Base-by-base conservation (phyloP, 2,113 vertebrate species). In the Actenoides lindsayi region DNA sequence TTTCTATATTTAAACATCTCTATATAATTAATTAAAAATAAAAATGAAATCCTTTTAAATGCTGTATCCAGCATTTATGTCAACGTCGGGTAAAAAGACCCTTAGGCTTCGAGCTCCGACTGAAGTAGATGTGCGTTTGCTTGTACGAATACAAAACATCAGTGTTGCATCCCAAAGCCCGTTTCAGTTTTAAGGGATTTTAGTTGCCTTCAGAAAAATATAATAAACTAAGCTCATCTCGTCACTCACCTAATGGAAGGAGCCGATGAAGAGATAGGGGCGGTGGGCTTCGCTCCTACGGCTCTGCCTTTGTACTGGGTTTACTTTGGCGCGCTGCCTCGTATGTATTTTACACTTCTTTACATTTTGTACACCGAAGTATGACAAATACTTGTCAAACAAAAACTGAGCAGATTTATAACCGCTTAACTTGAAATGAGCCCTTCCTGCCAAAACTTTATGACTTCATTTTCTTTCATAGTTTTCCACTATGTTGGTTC, bases 311-410 rank as follows among this genome's bases (percentile, higher is more conserved):
- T 97, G 95, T 96, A 85, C 95, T 96, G 37, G 17, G 96, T 98
- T 97, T 98, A 97, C 96, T 96, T 98, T 98, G 97, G 97, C 97
- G 10, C 81, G 17, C 35, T 93, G 97, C 98, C 96, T 74, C 94
- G 0, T 95, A 48, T 97, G 97, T 97, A 96, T 98, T 98, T 98
- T 98, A 98, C 98, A 97, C 98, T 97, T 98, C 97, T 98, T 97
- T 97, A 96, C 97, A 85, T 97, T 97, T 96, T 83, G 96, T 96
- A 97, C 98, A 96, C 97, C 95, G 59, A 59, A 83, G 96, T 97
- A 94, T 98, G 98, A 98, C 98, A 98, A 98, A 98, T 94, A 92
- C 96, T 98, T 98, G 98, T 98, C 97, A 98, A 98, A 98, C 98
- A 98, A 96, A 98, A 98, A 93, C 97, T 62, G 88, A 97, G 96